Evolutionary conservation across 2,888 invertebrate species (phyloP).

Genomic region (Cacoxenus indagator): DNA sequence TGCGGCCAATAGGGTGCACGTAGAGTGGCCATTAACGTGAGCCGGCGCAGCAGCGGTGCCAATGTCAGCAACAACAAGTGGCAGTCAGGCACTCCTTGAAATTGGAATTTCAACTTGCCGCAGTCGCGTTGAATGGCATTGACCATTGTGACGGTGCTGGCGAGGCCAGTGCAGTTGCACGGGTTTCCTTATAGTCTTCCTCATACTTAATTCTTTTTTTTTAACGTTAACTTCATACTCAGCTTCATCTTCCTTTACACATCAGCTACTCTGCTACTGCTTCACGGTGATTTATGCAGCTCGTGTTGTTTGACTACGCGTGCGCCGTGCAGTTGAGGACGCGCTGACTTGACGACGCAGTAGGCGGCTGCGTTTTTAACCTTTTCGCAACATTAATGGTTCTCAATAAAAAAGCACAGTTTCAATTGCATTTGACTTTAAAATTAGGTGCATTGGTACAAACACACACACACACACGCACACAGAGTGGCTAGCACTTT

Average conservation of each 20-base stretch:
- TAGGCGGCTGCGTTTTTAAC: conserved; percentile 5
- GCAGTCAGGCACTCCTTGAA: conserved; percentile 15
- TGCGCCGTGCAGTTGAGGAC: background rate
- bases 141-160: conserved; percentile 32
- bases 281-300: background rate
- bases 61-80: conserved; percentile 19
- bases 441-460: background rate
- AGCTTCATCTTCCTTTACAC: too few relatives aligned
- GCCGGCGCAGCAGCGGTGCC: conserved; percentile 29
- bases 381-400: background rate
- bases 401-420: background rate
- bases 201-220: too few relatives aligned
- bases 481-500: too few relatives aligned
- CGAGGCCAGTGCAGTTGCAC: background rate
- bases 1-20: conserved; percentile 54
- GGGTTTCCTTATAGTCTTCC: too few relatives aligned
- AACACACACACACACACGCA: background rate
- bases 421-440: conserved; percentile 6
- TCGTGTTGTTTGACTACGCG: background rate
- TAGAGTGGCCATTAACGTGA: conserved; percentile 40
- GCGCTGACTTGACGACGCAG: background rate
- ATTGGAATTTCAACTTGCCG: background rate
- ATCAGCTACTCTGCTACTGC: background rate
- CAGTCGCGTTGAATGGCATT: conserved; percentile 34
- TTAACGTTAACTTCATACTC: too few relatives aligned